Percentiles rank a stretch among this genome's conserved stretches.
Conservation (phyloP, 2,113 vertebrate genomes). For the Okapia johnstoni region DNA sequence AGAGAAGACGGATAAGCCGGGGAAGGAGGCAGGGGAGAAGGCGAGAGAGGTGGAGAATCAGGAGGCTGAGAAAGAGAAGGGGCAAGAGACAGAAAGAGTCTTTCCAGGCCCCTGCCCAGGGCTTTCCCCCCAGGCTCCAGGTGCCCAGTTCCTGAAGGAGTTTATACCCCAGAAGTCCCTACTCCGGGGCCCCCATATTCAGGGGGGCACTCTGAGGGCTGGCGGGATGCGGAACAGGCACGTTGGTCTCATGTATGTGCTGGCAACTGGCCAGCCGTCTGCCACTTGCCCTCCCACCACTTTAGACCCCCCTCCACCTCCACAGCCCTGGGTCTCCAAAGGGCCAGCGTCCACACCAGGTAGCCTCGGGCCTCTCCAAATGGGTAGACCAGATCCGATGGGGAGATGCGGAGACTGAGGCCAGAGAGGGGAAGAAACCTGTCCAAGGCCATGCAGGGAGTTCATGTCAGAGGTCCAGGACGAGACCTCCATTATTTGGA, state of each 20-base stretch:
- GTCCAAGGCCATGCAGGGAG: neutral
- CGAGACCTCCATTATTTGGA: neutral
- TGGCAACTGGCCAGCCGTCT: neutral
- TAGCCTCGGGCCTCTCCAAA: neutral
- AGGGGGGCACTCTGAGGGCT: neutral
- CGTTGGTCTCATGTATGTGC: neutral
- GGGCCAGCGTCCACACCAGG: neutral
- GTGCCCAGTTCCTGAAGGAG: neutral
- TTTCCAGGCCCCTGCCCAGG: neutral
- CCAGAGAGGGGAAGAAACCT: neutral
- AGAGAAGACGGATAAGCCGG: neutral
- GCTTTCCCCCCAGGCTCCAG: neutral
- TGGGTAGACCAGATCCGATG: neutral
- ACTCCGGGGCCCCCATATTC: neutral
- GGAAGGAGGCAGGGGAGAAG: neutral
- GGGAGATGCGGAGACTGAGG: neutral
- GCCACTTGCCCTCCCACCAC: neutral
- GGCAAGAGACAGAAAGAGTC: neutral
- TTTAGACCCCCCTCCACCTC: neutral
- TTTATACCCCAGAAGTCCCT: neutral
- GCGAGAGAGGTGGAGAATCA: neutral
- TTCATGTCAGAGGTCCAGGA: neutral
- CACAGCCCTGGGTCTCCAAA: neutral
- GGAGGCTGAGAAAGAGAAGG: neutral
- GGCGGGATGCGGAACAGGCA: neutral